Base-by-base conservation (phyloP, 23 tunicate species). In the Trididemnum miniatum region DNA sequence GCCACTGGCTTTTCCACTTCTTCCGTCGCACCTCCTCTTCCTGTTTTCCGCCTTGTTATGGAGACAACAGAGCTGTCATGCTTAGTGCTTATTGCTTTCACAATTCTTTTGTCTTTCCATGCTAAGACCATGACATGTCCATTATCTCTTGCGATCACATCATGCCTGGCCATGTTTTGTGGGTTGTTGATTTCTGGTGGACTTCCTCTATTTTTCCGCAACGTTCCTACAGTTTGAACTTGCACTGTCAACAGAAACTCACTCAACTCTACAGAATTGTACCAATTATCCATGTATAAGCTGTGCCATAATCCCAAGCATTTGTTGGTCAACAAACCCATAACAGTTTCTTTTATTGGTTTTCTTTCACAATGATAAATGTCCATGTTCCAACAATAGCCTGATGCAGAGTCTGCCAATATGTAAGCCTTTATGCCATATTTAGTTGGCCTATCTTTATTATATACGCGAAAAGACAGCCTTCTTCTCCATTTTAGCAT, bases 361-460 rank as follows among this genome's bases (percentile, higher is more conserved):
- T 79, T 79, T 27, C 31, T 79, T n/a, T 25, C 71, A 20, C 50
- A 9, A 33, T 37, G 51, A 26, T 31, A 80, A 28, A 65, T 29
- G 29, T 80, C 84, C 72, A 80, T 25, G 34, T 80, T 80, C 73
- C 71, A 80, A 54, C 84, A 80, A 34, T 80, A 80, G 72, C 65
- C 26, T 28, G 52, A 33, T 23, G 15, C 34, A 1, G 84, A 80
- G 65, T 80, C 84, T 1, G 84, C 84, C 30, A 80, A 80, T 9
- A 80, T 35, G 33, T 80, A 80, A 7, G 84, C 65, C 71, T 80
- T 80, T 71, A 80, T 80, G 84, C 84, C 76, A 62, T 80, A 80
- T 28, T 80, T 80, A 52, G 65, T 33, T 2, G 84, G 84, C 74
- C 65, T 80, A 54, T 80, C 29, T 80, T 80, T 80, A 34, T n/a